Conservation (phyloP, 2,797 vertebrate genomes). For the Lateolabrax maculatus region DNA sequence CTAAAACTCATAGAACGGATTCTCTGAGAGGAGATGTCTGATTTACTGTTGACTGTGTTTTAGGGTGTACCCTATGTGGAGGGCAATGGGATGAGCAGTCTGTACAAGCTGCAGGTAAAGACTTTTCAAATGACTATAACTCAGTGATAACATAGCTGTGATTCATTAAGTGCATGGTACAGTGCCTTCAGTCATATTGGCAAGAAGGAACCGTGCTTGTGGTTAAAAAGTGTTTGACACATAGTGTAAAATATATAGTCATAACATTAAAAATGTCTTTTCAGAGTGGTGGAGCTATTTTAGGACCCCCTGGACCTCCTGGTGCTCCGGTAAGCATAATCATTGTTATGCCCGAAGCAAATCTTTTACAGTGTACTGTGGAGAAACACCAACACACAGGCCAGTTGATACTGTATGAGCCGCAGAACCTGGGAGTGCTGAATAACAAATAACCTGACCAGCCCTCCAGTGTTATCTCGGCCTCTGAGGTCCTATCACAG, state of each 20-base stretch:
- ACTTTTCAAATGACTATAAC: conserved; percentile 26
- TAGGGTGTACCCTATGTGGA: conserved; percentile 90
- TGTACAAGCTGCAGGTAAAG: conserved; percentile 98
- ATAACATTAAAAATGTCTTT: conserved; percentile 63
- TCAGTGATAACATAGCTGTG: conserved; percentile 21
- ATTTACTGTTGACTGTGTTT: conserved; percentile 70
- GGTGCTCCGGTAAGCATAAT: conserved; percentile 91
- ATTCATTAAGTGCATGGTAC: conserved; percentile 25
- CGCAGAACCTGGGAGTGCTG: conserved; percentile 52
- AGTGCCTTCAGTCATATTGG: conserved; percentile 34
- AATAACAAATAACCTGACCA: conserved; percentile 69
- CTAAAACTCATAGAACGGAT: conserved; percentile 35
- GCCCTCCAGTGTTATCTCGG: conserved; percentile 61
- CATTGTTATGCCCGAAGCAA: conserved; percentile 68
- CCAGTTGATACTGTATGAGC: conserved; percentile 55
- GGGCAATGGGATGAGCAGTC: conserved; percentile 96
- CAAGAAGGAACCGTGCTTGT: conserved; percentile 33
- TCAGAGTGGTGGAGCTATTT: conserved; percentile 88
- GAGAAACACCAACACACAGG: conserved; percentile 52
- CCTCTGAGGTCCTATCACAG: conserved; percentile 58
- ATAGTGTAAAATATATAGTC: conserved; percentile 58
- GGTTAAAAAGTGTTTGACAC: conserved; percentile 57
- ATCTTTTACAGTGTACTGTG: conserved; percentile 61
- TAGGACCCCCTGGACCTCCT: conserved; percentile 91
- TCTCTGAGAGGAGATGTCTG: conserved; percentile 30